Evolutionary conservation across 2,888 invertebrate genomes (phyloP), one percentile per base, ranked within the genome.

Genomic region (Caradrina clavipalpis): DNA sequence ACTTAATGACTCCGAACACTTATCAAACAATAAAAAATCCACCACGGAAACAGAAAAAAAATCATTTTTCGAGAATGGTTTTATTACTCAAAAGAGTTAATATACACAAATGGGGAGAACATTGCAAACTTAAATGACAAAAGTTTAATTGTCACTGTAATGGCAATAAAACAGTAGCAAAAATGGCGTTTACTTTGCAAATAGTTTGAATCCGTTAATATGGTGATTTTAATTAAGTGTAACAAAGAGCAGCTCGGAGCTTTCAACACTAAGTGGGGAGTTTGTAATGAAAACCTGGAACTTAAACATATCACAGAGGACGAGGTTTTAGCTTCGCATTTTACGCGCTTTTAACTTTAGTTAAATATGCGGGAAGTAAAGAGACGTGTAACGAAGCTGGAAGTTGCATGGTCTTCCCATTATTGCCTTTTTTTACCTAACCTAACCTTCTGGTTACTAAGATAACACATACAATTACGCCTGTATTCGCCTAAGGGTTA

Each of bases 11-110:
- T n/a, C n/a, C n/a, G n/a, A n/a, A n/a, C n/a, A n/a, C n/a, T n/a
- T n/a, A n/a, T n/a, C n/a, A n/a, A n/a, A n/a, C n/a, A n/a, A n/a
- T n/a, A n/a, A n/a, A n/a, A n/a, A n/a, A n/a, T n/a, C n/a, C n/a
- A n/a, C n/a, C n/a, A n/a, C n/a, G n/a, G 26, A 26, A 26, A 26
- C 4, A 26, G 26, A 26, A 26, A 26, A 26, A 26, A 45, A 39
- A n/a, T 45, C 11, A 4, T 56, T 50, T 57, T 53, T 51, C 13
- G 6, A 15, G 42, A 65, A 79, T 51, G 45, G 50, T 67, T 76
- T 71, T 15, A 49, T 73, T 69, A 78, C 50, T 69, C 78, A 73
- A 82, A 81, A 62, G 82, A 82, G 82, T 82, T 82, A 82, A 81
- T 82, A 71, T 75, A 17, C 21, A 72, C 65, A 51, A 80, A 62